These are phyloP conservation scores for Megaceryle torquata DNA, from an alignment of 2,113 vertebrate species.

Conservation along the genomic window DNA sequence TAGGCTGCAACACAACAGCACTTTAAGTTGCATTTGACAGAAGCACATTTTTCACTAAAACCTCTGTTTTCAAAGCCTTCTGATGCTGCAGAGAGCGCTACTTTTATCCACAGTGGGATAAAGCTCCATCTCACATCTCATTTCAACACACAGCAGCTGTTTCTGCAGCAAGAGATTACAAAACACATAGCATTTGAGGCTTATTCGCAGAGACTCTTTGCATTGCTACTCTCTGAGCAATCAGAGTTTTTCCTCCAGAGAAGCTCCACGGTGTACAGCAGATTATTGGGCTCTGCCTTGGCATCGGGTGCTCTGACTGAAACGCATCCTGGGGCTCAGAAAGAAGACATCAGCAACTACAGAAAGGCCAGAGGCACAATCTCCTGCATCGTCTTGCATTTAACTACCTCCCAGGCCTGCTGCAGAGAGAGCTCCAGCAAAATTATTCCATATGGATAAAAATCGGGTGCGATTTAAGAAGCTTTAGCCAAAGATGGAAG, in stretches of 20 bases:
- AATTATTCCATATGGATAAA: not conserved
- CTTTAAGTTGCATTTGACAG: not conserved
- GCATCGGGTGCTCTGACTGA: not conserved
- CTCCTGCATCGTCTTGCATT: not conserved
- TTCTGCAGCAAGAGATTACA: not conserved
- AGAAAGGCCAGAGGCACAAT: not conserved
- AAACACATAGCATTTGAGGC: not conserved
- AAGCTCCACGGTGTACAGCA: not conserved
- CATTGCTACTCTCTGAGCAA: not conserved
- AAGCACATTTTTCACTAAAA: not conserved
- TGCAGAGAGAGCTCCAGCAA: not conserved
- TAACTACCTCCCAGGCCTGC: not conserved
- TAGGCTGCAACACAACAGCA: not conserved
- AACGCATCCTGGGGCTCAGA: not conserved
- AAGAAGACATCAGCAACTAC: not conserved
- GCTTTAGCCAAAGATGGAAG: not conserved
- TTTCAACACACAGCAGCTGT: not conserved
- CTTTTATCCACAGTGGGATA: not conserved
- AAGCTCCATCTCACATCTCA: not conserved
- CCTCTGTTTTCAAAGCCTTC: fast-evolving
- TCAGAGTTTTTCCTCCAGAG: not conserved
- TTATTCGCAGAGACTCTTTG: not conserved
- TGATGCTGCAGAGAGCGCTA: not conserved
- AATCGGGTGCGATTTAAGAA: not conserved
- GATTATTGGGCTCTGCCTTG: not conserved